Evolutionary conservation across 2,113 vertebrate genomes (phyloP), one percentile per base, ranked within the genome.

Genomic region (Thamnophis sirtalis): DNA sequence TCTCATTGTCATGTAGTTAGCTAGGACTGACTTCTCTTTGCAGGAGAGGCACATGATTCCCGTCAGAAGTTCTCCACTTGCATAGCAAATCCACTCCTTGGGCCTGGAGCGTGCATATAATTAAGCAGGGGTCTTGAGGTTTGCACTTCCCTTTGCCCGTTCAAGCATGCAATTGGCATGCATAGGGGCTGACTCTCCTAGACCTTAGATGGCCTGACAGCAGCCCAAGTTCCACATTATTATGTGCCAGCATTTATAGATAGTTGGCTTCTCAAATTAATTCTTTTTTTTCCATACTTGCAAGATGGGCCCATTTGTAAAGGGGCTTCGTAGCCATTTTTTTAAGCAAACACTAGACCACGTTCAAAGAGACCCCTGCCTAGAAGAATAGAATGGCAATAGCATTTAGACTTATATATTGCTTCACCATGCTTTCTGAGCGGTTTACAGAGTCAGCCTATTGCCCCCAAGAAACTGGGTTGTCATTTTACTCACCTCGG

Each of bases 1-100:
- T 93, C 89, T 55, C 88, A 91, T 33, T 55, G 90, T 38, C 89
- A 17, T 43, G 54, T 88, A 33, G 88, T 93, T 91, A 89, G 86
- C 89, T 51, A 43, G 43, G 53, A 56, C 19, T 1, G 6, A 43
- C 50, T 85, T 60, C 22, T 22, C n/a, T 6, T 28, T 17, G 48
- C 1, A 60, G 87, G 6, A 56, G 33, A 38, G 3, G 22, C 51
- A 60, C 21, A 3, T 8, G 9, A 7, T 26, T 13, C 48, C 56
- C 43, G 43, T 13, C 38, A 84, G 48, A 88, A 80, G 43, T 3
- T n/a, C 38, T 50, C 15, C 54, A 15, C 43, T 38, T 50, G 28
- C 26, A 85, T 51, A 84, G 26, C 43, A 33, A 68, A 85, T 85
- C 87, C 22, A 26, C 22, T 80, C 22, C 1, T 13, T 50, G 49